A percentile compares a stretch with the other conserved stretches of the same genome.
Conservation (phyloP, 2,888 invertebrate genomes). For the Masnerella sp. region DNA sequence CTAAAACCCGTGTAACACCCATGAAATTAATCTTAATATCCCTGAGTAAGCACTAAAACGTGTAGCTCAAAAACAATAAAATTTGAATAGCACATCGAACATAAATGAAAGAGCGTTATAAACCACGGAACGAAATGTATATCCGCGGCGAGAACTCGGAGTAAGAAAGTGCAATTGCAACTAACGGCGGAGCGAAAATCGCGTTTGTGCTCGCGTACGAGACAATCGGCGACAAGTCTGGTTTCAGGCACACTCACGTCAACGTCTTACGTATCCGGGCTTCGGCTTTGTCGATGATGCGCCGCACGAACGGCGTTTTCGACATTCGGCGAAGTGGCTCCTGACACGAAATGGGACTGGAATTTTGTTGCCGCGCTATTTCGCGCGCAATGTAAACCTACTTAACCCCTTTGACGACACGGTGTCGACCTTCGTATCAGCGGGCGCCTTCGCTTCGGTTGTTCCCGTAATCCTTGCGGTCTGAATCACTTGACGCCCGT, state of each 20-base stretch:
- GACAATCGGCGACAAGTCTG: conserved; percentile 20
- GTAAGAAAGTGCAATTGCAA: background rate
- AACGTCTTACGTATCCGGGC: conserved; percentile 11
- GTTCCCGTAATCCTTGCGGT: conserved; percentile 50
- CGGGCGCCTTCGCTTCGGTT: conserved; percentile 11
- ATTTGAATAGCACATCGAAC: too few species aligned
- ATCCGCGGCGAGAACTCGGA: too few species aligned
- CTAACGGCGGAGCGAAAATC: background rate
- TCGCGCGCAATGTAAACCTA: conserved; percentile 24
- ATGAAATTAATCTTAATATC: too few species aligned
- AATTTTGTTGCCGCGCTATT: conserved; percentile 37
- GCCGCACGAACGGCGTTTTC: conserved; percentile 20
- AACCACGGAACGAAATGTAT: too few species aligned
- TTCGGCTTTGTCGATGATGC: conserved; percentile 24
- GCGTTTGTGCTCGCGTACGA: conserved; percentile 16
- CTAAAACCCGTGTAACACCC: too few species aligned
- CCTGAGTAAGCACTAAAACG: too few species aligned
- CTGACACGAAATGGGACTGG: conserved; percentile 28
- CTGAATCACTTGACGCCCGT: conserved; percentile 31
- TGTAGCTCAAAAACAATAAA: too few species aligned
- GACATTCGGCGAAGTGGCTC: conserved; percentile 27
- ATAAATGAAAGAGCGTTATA: too few species aligned
- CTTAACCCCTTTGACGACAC: conserved; percentile 37
- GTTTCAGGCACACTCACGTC: conserved; percentile 7
- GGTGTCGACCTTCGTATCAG: conserved; percentile 8